Evolutionary conservation across 53 echinoderm and acorn worm genomes (phyloP).

Genomic region (Pentamera pediparva): DNA sequence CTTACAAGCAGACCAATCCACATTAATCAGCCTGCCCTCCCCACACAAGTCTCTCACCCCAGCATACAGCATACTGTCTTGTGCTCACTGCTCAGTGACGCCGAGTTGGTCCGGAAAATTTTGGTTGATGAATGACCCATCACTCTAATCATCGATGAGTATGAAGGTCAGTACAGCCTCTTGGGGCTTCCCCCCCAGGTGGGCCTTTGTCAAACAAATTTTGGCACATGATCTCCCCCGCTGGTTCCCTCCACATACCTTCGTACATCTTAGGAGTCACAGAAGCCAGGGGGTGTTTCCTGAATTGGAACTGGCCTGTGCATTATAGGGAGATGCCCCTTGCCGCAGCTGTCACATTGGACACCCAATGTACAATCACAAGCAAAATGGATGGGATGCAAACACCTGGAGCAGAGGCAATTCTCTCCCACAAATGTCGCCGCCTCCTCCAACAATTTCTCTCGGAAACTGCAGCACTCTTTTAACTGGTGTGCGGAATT

Average conservation of each 20-base stretch:
- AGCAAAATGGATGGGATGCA: conserved; percentile 35
- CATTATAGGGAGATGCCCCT: conserved; percentile 31
- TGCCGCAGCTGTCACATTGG: conserved; percentile 41
- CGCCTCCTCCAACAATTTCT: conserved; percentile 37
- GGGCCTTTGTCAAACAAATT: conserved; percentile 51
- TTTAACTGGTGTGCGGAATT: conserved; percentile 39
- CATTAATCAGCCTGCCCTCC: too few relatives aligned
- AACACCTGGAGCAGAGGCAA: conserved; percentile 48
- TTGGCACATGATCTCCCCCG: conserved; percentile 59
- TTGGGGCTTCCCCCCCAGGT: conserved; percentile 38
- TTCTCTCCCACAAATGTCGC: conserved; percentile 27
- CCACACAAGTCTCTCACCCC: too few relatives aligned
- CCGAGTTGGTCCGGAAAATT: conserved; percentile 19
- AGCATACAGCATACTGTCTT: too few relatives aligned
- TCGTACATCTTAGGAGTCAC: conserved; percentile 53
- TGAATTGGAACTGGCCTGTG: conserved; percentile 33
- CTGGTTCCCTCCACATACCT: conserved; percentile 38
- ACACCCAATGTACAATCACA: conserved; percentile 43
- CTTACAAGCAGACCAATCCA: too few relatives aligned
- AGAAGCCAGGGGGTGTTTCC: conserved; percentile 13
- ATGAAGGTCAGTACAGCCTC: conserved; percentile 35
- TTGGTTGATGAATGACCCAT: conserved; percentile 34
- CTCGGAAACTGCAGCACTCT: conserved; percentile 46
- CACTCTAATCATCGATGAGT: conserved; percentile 52
- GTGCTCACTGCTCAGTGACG: too few relatives aligned